phyloP scores from a whole-genome alignment of 2,888 invertebrate species.

The Agonopterix arenella region DNA sequence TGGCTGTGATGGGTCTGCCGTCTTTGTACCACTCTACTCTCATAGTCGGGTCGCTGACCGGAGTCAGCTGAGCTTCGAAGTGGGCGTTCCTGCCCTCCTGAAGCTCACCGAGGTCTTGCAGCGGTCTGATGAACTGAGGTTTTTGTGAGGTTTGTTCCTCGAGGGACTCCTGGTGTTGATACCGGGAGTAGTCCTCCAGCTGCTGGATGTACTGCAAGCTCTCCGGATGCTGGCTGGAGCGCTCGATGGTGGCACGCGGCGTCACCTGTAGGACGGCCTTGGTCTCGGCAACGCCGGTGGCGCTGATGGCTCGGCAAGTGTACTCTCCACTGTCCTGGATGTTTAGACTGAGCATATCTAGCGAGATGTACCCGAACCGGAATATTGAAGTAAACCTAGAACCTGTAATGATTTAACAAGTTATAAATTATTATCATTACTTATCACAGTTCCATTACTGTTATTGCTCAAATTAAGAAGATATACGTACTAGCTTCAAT shows the following conservation, averaged over 20 bases:
- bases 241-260: conserved; percentile 89
- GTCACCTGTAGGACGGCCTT: conserved; percentile 88
- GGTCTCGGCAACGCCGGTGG: conserved; percentile 91
- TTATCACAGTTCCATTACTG: not conserved
- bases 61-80: conserved; percentile 94
- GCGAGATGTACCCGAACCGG: conserved; percentile 97
- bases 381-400: conserved; percentile 96
- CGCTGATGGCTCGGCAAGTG: conserved; percentile 90
- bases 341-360: conserved; percentile 92
- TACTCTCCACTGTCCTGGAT: conserved; percentile 93
- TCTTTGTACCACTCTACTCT: conserved; percentile 97
- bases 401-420: conserved; percentile 76
- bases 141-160: conserved; percentile 89
- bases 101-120: conserved; percentile 90
- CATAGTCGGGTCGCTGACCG: conserved; percentile 95
- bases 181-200: conserved; percentile 92
- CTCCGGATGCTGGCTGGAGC: conserved; percentile 92
- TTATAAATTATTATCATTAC: not conserved
- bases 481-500: conserved; percentile 90
- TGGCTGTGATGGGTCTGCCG: conserved; percentile 96
- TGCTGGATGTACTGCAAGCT: conserved; percentile 94
- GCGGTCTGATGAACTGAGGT: conserved; percentile 91
- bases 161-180: conserved; percentile 89
- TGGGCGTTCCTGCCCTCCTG: conserved; percentile 95
- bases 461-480: not conserved